Percentiles rank a stretch among this genome's conserved stretches.
Evolutionary conservation across 2,888 invertebrate genomes (phyloP).

Genomic region (Bellardia pandia): DNA sequence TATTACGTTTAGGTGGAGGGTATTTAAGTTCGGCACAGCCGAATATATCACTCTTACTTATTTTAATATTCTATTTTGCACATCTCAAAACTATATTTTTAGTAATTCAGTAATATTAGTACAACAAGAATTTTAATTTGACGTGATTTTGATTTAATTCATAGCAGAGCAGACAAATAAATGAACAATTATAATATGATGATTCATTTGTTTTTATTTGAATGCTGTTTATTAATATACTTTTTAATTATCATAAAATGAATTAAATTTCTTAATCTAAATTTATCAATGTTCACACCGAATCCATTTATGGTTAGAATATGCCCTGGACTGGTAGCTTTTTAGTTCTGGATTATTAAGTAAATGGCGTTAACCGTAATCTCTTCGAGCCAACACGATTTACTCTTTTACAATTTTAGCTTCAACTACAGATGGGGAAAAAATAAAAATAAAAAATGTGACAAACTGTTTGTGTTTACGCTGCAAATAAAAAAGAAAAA

Average conservation of each 20-base stretch:
- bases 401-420: constrained; percentile 70
- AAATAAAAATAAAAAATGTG: constrained; percentile 65
- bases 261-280: constrained; percentile 50
- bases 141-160: too few relatives aligned
- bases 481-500: constrained; percentile 77
- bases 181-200: neutral
- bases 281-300: constrained; percentile 31
- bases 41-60: too few relatives aligned
- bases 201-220: constrained; percentile 31
- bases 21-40: too few relatives aligned
- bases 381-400: constrained; percentile 48
- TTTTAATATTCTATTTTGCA: too few relatives aligned
- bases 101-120: too few relatives aligned
- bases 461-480: constrained; percentile 79
- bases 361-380: constrained; percentile 11
- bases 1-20: too few relatives aligned
- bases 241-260: constrained; percentile 42
- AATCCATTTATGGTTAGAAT: constrained; percentile 4
- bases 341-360: constrained; percentile 15
- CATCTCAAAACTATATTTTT: too few relatives aligned
- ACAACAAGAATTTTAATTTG: too few relatives aligned
- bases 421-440: constrained; percentile 71
- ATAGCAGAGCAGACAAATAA: too few relatives aligned
- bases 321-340: constrained; percentile 18
- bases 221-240: constrained; percentile 47